Evolutionary conservation across 2,797 vertebrate genomes (phyloP), one percentile per base, ranked within the genome.

Genomic region (Macrochelys suwanniensis): DNA sequence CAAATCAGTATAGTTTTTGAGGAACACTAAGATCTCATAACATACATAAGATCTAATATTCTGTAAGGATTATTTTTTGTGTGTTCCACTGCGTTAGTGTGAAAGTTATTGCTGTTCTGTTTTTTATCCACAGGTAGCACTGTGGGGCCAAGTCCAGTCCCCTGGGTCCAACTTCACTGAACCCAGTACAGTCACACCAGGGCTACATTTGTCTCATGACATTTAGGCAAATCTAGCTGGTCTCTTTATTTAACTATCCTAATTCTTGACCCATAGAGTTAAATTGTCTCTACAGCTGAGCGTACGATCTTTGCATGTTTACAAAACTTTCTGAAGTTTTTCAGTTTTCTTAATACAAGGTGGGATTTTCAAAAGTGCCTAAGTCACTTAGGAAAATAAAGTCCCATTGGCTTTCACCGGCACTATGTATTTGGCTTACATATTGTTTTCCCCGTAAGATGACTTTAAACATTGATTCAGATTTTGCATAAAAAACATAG

Each of bases 181-280:
- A 71, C 50, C 85, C 82, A 89, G 92, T 87, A 92, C 49, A 61
- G 31, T 61, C 91, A 59, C 50, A 84, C 0, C 47, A 95, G 51
- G 56, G 89, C 45, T 57, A 85, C 49, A 83, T 92, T 74, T 68
- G 28, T 31, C 25, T 90, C 87, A 79, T 89, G 85, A 10, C 21
- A 82, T 51, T 94, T 83, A 57, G 77, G 71, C 47, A 96, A 92
- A 86, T 5, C 37, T 49, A 89, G 80, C 11, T 28, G 8, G 10
- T 7, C 33, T 95, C 92, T 89, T 31, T 78, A 78, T 92, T 94
- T 93, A 93, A 94, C 92, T 59, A 83, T 2, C 61, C 7, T 31
- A 89, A 83, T 81, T 95, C 81, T 71, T 42, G 68, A 42, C 82
- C n/a, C 0, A 0, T 4, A 12, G 71, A 84, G 91, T 11, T 12